These are phyloP conservation scores for Sarcophaga subvicina DNA, from an alignment of 2,888 invertebrate genomes.

Conservation along the genomic window DNA sequence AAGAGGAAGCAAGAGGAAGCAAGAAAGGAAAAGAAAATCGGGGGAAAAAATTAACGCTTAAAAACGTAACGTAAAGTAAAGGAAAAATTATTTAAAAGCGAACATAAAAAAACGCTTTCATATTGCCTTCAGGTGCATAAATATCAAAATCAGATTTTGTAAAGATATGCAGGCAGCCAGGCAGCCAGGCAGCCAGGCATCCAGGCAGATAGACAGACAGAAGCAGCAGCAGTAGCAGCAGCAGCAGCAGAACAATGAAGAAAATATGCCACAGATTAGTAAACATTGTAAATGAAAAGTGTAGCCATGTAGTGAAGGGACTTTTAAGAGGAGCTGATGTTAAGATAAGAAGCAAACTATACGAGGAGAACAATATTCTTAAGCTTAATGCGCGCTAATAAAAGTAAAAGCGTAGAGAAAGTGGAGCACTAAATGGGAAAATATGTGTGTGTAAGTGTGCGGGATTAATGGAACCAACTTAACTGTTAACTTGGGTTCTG, in stretches of 20 bases:
- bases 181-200: background rate
- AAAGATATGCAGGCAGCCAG: conserved; percentile 7
- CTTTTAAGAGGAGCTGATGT: background rate
- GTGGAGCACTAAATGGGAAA: background rate
- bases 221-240: too few relatives aligned
- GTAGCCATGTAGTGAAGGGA: background rate
- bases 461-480: background rate
- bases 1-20: background rate
- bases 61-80: background rate
- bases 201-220: too few relatives aligned
- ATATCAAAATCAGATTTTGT: too few relatives aligned
- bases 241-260: background rate
- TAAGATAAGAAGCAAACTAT: conserved; percentile 19
- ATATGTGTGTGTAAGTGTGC: too few relatives aligned
- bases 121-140: conserved; percentile 36
- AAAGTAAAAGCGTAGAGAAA: background rate
- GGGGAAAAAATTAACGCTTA: conserved; percentile 19
- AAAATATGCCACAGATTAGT: conserved; percentile 48
- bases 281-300: conserved; percentile 39
- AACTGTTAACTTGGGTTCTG: background rate
- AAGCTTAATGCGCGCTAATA: background rate
- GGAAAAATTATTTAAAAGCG: background rate
- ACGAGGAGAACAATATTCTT: background rate
- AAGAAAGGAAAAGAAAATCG: conserved; percentile 18
- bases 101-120: background rate